Evolutionary conservation across 2,888 invertebrate genomes (phyloP).

Genomic region (Hyppa rectilinea): DNA sequence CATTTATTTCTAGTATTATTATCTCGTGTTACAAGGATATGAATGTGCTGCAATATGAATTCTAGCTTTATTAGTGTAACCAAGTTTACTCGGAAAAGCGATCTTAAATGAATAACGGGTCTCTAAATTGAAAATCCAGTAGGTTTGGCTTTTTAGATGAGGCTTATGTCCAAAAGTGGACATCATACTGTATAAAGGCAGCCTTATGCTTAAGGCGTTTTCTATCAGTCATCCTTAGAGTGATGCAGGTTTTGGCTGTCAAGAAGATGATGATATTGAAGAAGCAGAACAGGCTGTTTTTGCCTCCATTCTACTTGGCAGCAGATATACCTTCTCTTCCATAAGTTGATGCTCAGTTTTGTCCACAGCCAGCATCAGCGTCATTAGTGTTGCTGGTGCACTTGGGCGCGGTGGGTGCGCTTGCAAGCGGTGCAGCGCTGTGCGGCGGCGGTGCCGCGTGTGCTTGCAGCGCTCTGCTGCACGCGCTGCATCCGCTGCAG

Average conservation of each 20-base stretch:
- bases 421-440: slow-evolving; percentile 93
- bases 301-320: background rate
- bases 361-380: slow-evolving; percentile 91
- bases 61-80: slow-evolving; percentile 3
- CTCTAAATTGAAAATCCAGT: background rate
- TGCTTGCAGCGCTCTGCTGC: slow-evolving; percentile 92
- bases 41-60: slow-evolving; percentile 4
- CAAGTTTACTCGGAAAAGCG: slow-evolving; percentile 13
- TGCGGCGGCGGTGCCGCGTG: slow-evolving; percentile 93
- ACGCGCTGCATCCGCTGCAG: slow-evolving; percentile 93
- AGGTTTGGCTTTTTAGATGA: background rate
- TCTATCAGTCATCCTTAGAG: background rate
- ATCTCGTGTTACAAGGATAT: background rate
- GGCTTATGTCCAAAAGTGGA: background rate
- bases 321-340: background rate
- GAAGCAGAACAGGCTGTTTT: background rate
- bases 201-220: background rate
- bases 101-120: background rate
- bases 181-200: background rate
- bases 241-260: background rate
- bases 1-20: background rate
- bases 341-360: slow-evolving; percentile 41
- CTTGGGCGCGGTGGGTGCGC: slow-evolving; percentile 93
- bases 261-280: background rate
- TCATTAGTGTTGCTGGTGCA: slow-evolving; percentile 94